These are phyloP conservation scores for silkworm (Bombyx mori) DNA, from an alignment of 1,140 invertebrate species.

Conservation along the genomic window DNA sequence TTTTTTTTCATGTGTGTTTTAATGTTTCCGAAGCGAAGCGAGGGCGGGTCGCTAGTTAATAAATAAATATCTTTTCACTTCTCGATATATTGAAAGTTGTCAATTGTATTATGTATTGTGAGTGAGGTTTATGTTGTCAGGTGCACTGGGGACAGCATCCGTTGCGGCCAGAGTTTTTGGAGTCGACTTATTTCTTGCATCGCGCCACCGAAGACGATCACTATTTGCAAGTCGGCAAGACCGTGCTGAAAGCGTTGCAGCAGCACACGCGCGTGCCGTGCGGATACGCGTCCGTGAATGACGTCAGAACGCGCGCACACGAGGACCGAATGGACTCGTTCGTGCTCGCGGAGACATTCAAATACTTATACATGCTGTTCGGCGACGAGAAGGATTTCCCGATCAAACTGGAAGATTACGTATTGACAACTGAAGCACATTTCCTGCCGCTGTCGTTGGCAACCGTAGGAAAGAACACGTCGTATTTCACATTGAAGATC, in stretches of 20 bases:
- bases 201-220: conserved; percentile 95
- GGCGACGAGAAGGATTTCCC: conserved; percentile 89
- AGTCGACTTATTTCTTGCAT: conserved; percentile 98
- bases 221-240: conserved; percentile 94
- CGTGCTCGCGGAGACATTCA: conserved; percentile 97
- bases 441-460: conserved; percentile 89
- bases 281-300: conserved; percentile 96
- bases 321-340: conserved; percentile 99
- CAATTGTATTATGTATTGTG: neutral
- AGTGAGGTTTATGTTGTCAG: conserved; percentile 44
- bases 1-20: too few species aligned
- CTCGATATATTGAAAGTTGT: too few species aligned
- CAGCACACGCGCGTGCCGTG: conserved; percentile 93
- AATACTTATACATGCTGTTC: conserved; percentile 96
- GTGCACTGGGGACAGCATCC: conserved; percentile 99
- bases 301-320: conserved; percentile 91
- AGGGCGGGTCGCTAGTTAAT: too few species aligned
- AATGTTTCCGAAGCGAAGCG: too few species aligned
- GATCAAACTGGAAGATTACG: conserved; percentile 95
- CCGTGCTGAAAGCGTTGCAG: conserved; percentile 92
- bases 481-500: conserved; percentile 37
- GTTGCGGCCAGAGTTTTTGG: conserved; percentile 96
- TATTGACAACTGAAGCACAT: conserved; percentile 98
- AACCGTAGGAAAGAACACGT: conserved; percentile 34
- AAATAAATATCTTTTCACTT: too few species aligned